Conservation (phyloP, 2,888 invertebrate species). For the Smittia aterrima region DNA sequence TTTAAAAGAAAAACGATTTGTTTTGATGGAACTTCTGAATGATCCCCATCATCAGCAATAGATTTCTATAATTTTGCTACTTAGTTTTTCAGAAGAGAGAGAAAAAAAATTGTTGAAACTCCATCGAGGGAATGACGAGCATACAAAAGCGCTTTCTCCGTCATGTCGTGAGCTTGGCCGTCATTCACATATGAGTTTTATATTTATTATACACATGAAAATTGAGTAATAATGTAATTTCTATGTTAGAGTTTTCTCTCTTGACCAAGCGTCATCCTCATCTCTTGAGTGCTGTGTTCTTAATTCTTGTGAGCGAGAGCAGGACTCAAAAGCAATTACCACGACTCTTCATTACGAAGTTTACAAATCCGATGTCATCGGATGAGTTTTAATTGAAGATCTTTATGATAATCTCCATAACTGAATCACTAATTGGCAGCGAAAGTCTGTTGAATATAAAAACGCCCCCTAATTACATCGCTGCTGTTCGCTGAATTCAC, state of each 20-base stretch:
- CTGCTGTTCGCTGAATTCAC: slow-evolving; percentile 14
- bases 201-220: not conserved
- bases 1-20: no score
- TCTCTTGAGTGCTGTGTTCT: no score
- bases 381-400: not conserved
- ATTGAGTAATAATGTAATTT: slow-evolving; percentile 17
- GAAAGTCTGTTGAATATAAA: not conserved
- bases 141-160: not conserved
- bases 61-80: not conserved
- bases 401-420: not conserved
- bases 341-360: not conserved
- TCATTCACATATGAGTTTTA: slow-evolving; percentile 12
- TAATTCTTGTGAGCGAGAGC: not conserved
- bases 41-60: not conserved
- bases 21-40: not conserved
- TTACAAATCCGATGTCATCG: not conserved
- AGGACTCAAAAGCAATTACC: not conserved
- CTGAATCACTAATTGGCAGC: not conserved
- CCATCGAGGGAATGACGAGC: not conserved
- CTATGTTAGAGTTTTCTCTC: not conserved
- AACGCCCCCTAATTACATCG: slow-evolving; percentile 5
- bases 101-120: not conserved
- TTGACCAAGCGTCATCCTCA: not conserved
- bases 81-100: no score
- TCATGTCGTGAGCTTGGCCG: not conserved